Evolutionary conservation across 2,888 invertebrate species (phyloP), one percentile per base, ranked within the genome.

Genomic region (Scaptodrosophila latifasciaeformis): DNA sequence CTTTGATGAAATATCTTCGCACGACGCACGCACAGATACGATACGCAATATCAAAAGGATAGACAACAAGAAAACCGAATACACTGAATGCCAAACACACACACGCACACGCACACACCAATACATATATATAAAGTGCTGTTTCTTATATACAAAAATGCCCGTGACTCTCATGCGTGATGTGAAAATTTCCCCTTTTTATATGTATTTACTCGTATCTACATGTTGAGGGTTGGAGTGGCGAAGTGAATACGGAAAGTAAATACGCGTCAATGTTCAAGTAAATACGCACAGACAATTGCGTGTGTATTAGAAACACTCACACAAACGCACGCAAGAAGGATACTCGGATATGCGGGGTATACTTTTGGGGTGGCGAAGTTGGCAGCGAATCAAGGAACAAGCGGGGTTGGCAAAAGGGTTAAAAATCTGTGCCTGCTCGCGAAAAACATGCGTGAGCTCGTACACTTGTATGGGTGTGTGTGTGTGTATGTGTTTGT

Each of bases 401-500:
- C n/a, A n/a, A n/a, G n/a, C n/a, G 63, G 67, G 39, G 53, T 44
- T 57, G 44, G 43, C 35, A 49, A 76, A 76, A 79, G 82, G 79
- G 79, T 82, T 79, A 82, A 79, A 70, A 79, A 79, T 82, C 82
- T 66, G 62, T 64, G 79, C 68, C 64, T 64, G 66, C 56, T 54
- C 44, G 15, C 59, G 46, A 49, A 40, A 47, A 65, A 62, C 67
- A 72, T 81, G 81, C 81, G 82, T 80, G 80, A 66, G 67, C 43
- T 24, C 29, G 29, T 42, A 10, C 13, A 31, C 15, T 5, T 5
- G 34, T 45, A 31, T 47, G 47, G 42, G 34, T 35, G 49, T 40
- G 55, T 31, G 55, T 55, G 35, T 29, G 18, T 29, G 34, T 27
- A 19, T 37, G 31, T 52, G 48, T 63, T 42, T 48, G 46, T 67